Percentiles rank a stretch among this genome's conserved stretches.
phyloP scores from a whole-genome alignment of 2,797 vertebrate species.

The Phrynocephalus guinanensis region DNA sequence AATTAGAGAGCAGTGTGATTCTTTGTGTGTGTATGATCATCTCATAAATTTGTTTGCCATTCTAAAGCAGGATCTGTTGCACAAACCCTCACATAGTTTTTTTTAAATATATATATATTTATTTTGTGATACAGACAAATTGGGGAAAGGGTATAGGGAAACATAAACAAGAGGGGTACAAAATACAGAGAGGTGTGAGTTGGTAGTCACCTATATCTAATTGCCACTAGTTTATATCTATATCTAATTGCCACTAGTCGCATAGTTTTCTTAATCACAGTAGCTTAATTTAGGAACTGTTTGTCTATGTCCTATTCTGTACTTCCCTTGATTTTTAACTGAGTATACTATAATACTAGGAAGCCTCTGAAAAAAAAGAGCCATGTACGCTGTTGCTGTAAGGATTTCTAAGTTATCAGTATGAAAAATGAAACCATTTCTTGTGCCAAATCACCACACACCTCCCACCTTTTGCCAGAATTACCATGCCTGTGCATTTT shows the following conservation, averaged over 20 bases:
- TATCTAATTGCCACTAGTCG: too few relatives aligned
- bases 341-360: accelerated
- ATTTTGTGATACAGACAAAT: too few relatives aligned
- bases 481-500: not conserved
- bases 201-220: too few relatives aligned
- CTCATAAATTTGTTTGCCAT: not conserved
- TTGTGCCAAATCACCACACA: not conserved
- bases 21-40: not conserved
- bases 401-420: not conserved
- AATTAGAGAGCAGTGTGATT: not conserved
- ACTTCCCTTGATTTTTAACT: constrained; percentile 1
- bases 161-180: too few relatives aligned
- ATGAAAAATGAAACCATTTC: not conserved
- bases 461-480: not conserved
- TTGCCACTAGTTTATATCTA: too few relatives aligned
- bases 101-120: too few relatives aligned
- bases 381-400: not conserved
- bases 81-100: not conserved
- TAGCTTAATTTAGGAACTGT: not conserved
- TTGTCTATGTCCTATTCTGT: not conserved
- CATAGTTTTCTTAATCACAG: not conserved
- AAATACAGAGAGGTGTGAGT: too few relatives aligned
- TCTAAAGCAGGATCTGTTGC: not conserved
- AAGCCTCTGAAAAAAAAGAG: accelerated
- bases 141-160: too few relatives aligned